Evolutionary conservation across 2,888 invertebrate species (phyloP).

Genomic region (Platypus cylindrus): DNA sequence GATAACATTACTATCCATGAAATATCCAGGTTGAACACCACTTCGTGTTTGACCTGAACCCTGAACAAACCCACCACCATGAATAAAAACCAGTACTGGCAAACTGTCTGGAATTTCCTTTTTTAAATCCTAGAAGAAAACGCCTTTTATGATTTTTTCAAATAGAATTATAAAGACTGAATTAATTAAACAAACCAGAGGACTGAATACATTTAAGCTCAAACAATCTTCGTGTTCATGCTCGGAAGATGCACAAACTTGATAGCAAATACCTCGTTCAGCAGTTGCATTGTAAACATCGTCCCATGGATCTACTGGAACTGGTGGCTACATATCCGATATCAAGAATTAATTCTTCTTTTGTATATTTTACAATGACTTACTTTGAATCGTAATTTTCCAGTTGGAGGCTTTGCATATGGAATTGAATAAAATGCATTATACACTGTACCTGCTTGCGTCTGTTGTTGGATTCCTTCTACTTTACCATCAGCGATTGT

Average conservation of each 20-base stretch:
- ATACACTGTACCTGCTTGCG: constrained; percentile 11
- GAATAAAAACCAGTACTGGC: constrained; percentile 21
- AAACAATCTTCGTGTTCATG: constrained; percentile 23
- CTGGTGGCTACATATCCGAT: constrained; percentile 18
- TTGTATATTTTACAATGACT: too few species aligned
- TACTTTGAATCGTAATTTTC: constrained; percentile 22
- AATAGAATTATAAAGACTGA: background rate
- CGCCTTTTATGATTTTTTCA: background rate
- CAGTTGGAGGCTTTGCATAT: constrained; percentile 22
- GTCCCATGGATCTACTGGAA: constrained; percentile 20
- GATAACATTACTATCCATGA: constrained; percentile 17
- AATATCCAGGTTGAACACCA: constrained; percentile 2
- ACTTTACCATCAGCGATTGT: constrained; percentile 16
- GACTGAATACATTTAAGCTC: constrained; percentile 21
- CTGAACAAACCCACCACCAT: constrained; percentile 16
- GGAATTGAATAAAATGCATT: constrained; percentile 20
- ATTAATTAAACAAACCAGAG: too few species aligned
- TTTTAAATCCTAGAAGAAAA: background rate
- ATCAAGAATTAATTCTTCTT: background rate
- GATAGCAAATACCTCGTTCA: constrained; percentile 19
- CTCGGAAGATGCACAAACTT: constrained; percentile 13
- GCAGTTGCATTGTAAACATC: constrained; percentile 20
- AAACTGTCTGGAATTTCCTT: constrained; percentile 5
- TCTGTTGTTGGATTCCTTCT: constrained; percentile 12
- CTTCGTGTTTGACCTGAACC: constrained; percentile 7